phyloP scores from a whole-genome alignment of 2,797 vertebrate genomes.

The Parotocinclus haroldoi region DNA sequence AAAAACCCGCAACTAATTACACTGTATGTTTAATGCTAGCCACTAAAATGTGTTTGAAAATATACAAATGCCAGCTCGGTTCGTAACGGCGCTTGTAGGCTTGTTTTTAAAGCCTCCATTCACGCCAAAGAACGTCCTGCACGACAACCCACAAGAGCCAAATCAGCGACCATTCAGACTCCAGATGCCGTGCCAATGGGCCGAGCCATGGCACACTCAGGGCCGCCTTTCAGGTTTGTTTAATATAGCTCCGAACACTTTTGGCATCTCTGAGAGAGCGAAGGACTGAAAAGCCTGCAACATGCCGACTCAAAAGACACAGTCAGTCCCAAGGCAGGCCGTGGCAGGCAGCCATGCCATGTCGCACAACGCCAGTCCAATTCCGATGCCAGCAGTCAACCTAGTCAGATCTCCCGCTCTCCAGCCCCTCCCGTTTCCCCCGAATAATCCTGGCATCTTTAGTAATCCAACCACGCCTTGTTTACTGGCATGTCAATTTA shows the following conservation, averaged over 20 bases:
- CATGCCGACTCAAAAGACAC: constrained; percentile 59
- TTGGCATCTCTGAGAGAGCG: constrained; percentile 57
- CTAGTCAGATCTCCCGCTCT: constrained; percentile 44
- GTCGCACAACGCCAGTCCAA: constrained; percentile 55
- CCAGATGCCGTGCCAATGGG: constrained; percentile 1
- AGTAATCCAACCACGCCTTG: no score
- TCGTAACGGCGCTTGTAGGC: no score
- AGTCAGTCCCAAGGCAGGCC: constrained; percentile 60
- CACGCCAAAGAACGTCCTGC: no score
- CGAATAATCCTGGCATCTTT: neutral
- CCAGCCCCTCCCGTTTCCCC: constrained; percentile 20
- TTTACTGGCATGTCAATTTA: no score
- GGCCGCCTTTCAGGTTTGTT: constrained; percentile 44
- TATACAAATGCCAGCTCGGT: no score
- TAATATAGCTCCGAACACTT: constrained; percentile 57
- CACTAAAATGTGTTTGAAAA: no score
- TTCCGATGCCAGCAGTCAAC: constrained; percentile 58
- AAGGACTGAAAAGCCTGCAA: constrained; percentile 62
- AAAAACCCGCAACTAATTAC: no score
- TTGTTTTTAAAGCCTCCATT: no score
- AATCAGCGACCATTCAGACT: constrained; percentile 59
- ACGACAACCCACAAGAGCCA: neutral
- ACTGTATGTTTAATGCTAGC: no score
- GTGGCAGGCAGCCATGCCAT: constrained; percentile 60
- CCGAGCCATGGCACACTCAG: constrained; percentile 7